Evolutionary conservation across 2,113 vertebrate genomes (phyloP).

Genomic region (Mionectes macconnelli): DNA sequence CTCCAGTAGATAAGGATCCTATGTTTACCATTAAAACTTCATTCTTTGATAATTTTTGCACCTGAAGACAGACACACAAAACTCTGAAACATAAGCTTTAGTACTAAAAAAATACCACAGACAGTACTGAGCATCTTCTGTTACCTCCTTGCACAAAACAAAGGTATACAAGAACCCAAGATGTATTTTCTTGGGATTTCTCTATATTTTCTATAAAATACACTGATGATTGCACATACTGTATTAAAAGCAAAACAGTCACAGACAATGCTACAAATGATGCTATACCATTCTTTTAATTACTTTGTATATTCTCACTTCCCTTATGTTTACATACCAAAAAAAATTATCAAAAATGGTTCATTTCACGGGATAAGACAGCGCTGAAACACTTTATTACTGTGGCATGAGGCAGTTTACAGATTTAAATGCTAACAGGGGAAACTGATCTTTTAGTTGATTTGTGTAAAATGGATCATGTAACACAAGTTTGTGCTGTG

Average conservation of each 20-base stretch:
- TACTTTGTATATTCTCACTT: neutral
- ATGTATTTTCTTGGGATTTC: neutral
- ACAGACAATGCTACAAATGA: neutral
- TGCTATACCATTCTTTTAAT: neutral
- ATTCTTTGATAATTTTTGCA: constrained; percentile 97
- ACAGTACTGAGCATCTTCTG: neutral
- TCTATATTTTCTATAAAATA: neutral
- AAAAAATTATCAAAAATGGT: neutral
- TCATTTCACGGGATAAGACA: neutral
- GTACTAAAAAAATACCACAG: neutral
- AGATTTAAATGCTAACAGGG: neutral
- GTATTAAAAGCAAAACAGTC: neutral
- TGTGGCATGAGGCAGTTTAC: neutral
- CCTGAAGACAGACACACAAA: constrained; percentile 72
- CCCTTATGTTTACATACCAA: neutral
- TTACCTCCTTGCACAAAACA: neutral
- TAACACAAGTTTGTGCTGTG: neutral
- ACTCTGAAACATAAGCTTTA: neutral
- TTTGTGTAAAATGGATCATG: neutral
- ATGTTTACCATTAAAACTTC: constrained; percentile 99
- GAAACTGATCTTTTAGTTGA: neutral
- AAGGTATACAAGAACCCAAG: too few species aligned
- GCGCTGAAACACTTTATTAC: neutral
- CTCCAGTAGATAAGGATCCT: constrained; percentile 94
- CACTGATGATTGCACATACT: neutral